Evolutionary conservation across 23 tunicate genomes (phyloP).

Genomic region (Phallusia fumigata): DNA sequence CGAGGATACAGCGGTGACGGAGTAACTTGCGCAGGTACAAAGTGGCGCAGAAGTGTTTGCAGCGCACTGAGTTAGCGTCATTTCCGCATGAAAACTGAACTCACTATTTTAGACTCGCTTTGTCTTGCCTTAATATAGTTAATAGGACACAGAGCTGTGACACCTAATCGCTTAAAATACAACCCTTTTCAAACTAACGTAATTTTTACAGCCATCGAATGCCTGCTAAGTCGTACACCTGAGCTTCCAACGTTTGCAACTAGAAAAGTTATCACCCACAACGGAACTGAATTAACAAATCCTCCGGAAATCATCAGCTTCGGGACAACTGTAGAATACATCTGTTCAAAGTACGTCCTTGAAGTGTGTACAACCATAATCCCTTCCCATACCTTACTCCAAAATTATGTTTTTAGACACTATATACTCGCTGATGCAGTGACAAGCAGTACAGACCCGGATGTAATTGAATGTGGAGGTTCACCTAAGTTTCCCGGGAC

Average conservation of each 20-base stretch:
- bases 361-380: too few relatives aligned
- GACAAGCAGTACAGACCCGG: not conserved
- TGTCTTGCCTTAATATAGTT: too few relatives aligned
- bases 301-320: constrained; percentile 21
- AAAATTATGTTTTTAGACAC: not conserved
- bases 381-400: too few relatives aligned
- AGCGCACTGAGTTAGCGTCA: too few relatives aligned
- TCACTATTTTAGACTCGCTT: too few relatives aligned
- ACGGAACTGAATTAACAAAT: constrained; percentile 31
- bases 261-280: constrained; percentile 1
- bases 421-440: constrained; percentile 13
- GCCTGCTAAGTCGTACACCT: constrained; percentile 20
- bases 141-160: too few relatives aligned
- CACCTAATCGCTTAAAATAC: too few relatives aligned
- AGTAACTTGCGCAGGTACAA: constrained; percentile 25
- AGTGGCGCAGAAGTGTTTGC: too few relatives aligned
- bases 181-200: not conserved
- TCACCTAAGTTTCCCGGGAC: constrained; percentile 10
- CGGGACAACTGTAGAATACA: constrained; percentile 1
- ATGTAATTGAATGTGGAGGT: constrained; percentile 23
- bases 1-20: constrained; percentile 40
- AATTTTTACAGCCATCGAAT: not conserved
- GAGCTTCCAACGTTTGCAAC: constrained; percentile 22
- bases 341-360: constrained; percentile 20
- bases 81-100: too few relatives aligned